Conservation (phyloP, 2,113 vertebrate species). For the Danionella cerebrum region DNA sequence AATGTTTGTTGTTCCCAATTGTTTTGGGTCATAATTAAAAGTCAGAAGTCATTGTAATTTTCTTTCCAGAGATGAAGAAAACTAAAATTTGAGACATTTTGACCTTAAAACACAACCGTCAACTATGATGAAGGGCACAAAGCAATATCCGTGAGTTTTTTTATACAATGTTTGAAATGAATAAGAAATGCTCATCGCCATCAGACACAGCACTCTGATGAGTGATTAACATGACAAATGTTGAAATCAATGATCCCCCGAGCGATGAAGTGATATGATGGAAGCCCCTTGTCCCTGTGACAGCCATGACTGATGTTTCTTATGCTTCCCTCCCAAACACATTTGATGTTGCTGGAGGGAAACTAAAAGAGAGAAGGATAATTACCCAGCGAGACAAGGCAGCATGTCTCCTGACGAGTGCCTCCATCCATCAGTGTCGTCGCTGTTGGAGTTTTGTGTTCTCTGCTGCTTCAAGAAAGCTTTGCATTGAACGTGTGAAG, state of each 20-base stretch:
- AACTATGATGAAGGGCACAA: no score
- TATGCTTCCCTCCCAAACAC: constrained; percentile 11
- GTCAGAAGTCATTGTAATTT: no score
- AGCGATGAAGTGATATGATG: constrained; percentile 1
- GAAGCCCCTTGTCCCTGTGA: neutral
- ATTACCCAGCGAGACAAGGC: constrained; percentile 17
- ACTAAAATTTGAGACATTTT: no score
- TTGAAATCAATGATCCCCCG: neutral
- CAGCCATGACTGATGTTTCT: constrained; percentile 6
- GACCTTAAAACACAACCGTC: no score
- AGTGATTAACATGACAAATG: neutral
- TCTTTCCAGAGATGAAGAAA: no score
- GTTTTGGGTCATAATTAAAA: no score
- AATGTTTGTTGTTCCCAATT: no score
- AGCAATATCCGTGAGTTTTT: neutral
- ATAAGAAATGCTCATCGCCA: neutral
- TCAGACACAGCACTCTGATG: neutral
- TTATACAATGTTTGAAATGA: neutral
- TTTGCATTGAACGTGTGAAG: neutral
- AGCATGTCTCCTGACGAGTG: constrained; percentile 12
- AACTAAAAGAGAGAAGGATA: constrained; percentile 19
- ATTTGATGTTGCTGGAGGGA: constrained; percentile 7
- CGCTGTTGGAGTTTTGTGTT: neutral
- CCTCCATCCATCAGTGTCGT: constrained; percentile 2
- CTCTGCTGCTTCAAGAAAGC: neutral